These are phyloP conservation scores for Matsumurasca onukii DNA, from an alignment of 1,140 invertebrate species.

Conservation along the genomic window DNA sequence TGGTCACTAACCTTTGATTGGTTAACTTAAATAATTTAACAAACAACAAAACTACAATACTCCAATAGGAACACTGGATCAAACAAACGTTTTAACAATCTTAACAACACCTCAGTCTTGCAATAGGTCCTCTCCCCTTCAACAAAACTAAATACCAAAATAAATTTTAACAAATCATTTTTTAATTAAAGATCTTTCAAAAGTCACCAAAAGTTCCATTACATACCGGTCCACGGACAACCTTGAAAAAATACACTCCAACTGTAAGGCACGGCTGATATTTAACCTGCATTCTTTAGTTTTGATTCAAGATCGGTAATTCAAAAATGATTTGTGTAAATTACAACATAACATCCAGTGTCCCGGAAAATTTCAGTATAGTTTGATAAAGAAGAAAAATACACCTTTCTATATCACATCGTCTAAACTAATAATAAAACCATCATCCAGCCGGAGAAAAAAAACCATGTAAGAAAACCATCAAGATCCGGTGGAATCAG, in stretches of 20 bases:
- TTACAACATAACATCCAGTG: slow-evolving; percentile 4
- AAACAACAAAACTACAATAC: slow-evolving; percentile 20
- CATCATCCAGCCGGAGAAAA: slow-evolving; percentile 16
- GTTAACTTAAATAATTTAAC: slow-evolving; percentile 25
- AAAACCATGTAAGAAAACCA: slow-evolving; percentile 1
- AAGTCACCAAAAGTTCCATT: slow-evolving; percentile 12
- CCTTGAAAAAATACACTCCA: slow-evolving; percentile 29
- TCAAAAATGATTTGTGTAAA: slow-evolving; percentile 25
- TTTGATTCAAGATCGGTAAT: slow-evolving; percentile 14
- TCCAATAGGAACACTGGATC: slow-evolving; percentile 27
- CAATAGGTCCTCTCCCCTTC: slow-evolving; percentile 11
- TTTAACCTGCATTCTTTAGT: slow-evolving; percentile 26
- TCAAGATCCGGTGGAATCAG: slow-evolving; percentile 21
- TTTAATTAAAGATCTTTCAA: slow-evolving; percentile 11
- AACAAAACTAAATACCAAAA: slow-evolving; percentile 9
- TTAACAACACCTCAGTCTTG: slow-evolving; percentile 30
- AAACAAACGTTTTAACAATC: slow-evolving; percentile 29
- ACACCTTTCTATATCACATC: slow-evolving; percentile 16
- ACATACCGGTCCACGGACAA: slow-evolving; percentile 29
- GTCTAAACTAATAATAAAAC: slow-evolving; percentile 10
- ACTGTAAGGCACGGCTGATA: slow-evolving; percentile 35
- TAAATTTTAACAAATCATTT: slow-evolving; percentile 16
- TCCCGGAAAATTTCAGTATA: slow-evolving; percentile 17
- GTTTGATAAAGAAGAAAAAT: background rate
- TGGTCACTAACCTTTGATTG: slow-evolving; percentile 22